Evolutionary conservation across 2,113 vertebrate genomes (phyloP).

Genomic region (Sander vitreus): DNA sequence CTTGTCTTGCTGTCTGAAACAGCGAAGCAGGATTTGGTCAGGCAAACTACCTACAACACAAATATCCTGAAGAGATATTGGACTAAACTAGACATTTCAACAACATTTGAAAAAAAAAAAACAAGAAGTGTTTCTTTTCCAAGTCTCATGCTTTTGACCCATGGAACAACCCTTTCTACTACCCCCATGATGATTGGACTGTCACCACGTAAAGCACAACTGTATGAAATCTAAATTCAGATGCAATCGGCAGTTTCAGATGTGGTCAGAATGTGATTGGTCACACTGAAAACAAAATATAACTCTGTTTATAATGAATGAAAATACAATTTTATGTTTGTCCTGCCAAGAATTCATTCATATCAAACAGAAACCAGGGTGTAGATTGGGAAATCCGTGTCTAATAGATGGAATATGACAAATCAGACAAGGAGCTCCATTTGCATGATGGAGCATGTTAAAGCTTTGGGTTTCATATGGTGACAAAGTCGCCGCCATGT

Average conservation of each 20-base stretch:
- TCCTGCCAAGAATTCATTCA: slow-evolving; percentile 5
- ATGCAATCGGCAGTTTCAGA: slow-evolving; percentile 51
- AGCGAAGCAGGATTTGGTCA: slow-evolving; percentile 45
- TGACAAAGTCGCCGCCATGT: background rate
- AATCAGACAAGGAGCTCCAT: slow-evolving; percentile 42
- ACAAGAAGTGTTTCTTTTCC: slow-evolving; percentile 9
- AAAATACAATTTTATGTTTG: slow-evolving; percentile 29
- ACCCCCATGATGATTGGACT: slow-evolving; percentile 13
- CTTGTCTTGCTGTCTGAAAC: slow-evolving; percentile 34
- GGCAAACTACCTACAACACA: slow-evolving; percentile 12
- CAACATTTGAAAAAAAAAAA: slow-evolving; percentile 29
- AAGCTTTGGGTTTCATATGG: slow-evolving; percentile 11
- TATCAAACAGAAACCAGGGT: slow-evolving; percentile 30
- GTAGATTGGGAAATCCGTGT: slow-evolving; percentile 22
- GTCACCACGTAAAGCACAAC: slow-evolving; percentile 45
- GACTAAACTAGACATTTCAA: slow-evolving; percentile 20
- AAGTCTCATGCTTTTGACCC: slow-evolving; percentile 26
- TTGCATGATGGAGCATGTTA: background rate
- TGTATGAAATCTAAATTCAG: slow-evolving; percentile 38
- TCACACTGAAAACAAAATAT: slow-evolving; percentile 45
- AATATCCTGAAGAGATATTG: slow-evolving; percentile 13
- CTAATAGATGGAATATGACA: slow-evolving; percentile 45
- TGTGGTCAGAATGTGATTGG: slow-evolving; percentile 52
- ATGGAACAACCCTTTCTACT: background rate
- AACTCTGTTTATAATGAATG: slow-evolving; percentile 50